Evolutionary conservation across 2,888 invertebrate species (phyloP).

Genomic region (Dichetophora obliterata): DNA sequence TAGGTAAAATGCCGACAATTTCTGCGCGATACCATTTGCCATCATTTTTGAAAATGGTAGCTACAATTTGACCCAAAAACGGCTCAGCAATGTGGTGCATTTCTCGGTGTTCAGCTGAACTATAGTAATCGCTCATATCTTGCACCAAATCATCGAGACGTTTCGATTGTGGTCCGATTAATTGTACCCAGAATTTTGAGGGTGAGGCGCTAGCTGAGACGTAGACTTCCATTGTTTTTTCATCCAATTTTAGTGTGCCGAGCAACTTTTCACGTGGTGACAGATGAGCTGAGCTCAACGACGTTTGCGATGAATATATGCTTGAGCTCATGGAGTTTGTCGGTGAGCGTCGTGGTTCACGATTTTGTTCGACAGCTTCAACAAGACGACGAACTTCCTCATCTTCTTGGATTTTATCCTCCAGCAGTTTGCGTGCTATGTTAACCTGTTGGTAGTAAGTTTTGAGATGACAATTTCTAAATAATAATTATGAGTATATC

Average conservation of each 20-base stretch:
- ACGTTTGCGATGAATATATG: constrained; percentile 67
- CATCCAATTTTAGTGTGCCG: constrained; percentile 62
- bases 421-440: constrained; percentile 79
- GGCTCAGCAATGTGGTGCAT: constrained; percentile 74
- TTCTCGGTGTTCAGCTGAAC: constrained; percentile 75
- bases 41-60: constrained; percentile 85
- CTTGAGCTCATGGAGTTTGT: constrained; percentile 66
- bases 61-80: constrained; percentile 84
- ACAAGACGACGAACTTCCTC: constrained; percentile 71
- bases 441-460: constrained; percentile 74
- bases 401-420: constrained; percentile 76
- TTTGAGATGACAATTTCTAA: not conserved
- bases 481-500: not conserved
- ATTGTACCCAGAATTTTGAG: constrained; percentile 87
- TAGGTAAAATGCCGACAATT: constrained; percentile 76
- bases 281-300: constrained; percentile 64
- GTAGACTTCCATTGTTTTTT: constrained; percentile 84
- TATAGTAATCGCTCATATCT: constrained; percentile 87
- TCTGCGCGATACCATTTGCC: constrained; percentile 79
- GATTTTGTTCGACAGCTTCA: constrained; percentile 66
- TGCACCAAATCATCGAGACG: constrained; percentile 84
- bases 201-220: constrained; percentile 89
- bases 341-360: constrained; percentile 72
- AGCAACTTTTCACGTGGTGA: constrained; percentile 65
- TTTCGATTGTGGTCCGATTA: constrained; percentile 80